Evolutionary conservation across 2,797 vertebrate species (phyloP), one percentile per base, ranked within the genome.

Genomic region (Hypotaenidia philippensis): DNA sequence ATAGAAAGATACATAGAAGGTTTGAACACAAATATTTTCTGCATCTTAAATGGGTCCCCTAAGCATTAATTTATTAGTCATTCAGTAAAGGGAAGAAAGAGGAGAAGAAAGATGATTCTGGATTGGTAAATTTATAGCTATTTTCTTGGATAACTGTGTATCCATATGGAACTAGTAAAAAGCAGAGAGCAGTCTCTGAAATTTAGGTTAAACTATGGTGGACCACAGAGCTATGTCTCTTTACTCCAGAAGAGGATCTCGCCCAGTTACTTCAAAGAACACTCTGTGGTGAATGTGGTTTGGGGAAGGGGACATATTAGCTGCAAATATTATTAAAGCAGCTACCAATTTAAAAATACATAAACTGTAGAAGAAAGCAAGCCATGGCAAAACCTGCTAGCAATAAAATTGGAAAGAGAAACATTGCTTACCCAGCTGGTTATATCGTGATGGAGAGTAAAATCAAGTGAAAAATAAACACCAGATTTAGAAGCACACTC

Each of bases 331-430:
- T 61, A 53, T 20, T 60, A 71, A 83, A 90, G 64, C 44, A 82
- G 34, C 31, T 61, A 87, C 32, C 13, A 44, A 25, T 77, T 82
- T 50, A 21, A 89, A 92, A 86, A 45, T 4, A 26, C 15, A 60
- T 31, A 21, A 82, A 53, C 32, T 57, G 40, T 5, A 76, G 70
- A 61, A 36, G 66, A 83, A 91, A 93, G 10, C 1, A 56, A 93
- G 29, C 49, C 59, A 80, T 29, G 53, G 52, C 21, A 90, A 89
- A 95, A 80, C 59, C 66, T 93, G 74, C 23, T 56, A 88, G 49
- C 4, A 25, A 72, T 70, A 83, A 88, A 91, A 91, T 86, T 94
- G 89, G 94, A 90, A 93, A 57, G 69, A 91, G 65, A 95, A 94
- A 47, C 31, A 11, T 52, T 81, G 70, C 3, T 10, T 81, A 52